These are phyloP conservation scores for Ypsolopha scabrella DNA, from an alignment of 2,888 invertebrate species.

Conservation along the genomic window DNA sequence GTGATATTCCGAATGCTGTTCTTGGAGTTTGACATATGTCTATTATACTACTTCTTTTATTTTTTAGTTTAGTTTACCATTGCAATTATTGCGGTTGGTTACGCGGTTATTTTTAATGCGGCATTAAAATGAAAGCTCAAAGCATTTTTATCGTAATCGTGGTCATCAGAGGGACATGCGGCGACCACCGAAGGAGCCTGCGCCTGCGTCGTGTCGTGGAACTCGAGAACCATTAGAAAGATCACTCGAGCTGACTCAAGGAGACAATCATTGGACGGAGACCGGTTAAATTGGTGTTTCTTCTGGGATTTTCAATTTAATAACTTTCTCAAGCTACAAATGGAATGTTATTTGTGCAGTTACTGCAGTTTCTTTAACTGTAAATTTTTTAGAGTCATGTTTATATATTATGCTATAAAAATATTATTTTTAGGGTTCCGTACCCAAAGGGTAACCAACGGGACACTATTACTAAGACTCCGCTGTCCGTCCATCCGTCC, in stretches of 20 bases:
- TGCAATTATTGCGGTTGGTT: conserved; percentile 35
- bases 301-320: conserved; percentile 7
- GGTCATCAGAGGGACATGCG: conserved; percentile 23
- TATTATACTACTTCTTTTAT: conserved; percentile 26
- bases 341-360: no score
- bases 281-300: conserved; percentile 7
- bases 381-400: no score
- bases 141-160: conserved; percentile 45
- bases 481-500: no score
- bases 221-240: conserved; percentile 26
- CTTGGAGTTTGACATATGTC: conserved; percentile 22
- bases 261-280: conserved; percentile 15
- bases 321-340: conserved; percentile 9
- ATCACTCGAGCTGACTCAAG: conserved; percentile 17
- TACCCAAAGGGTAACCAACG: no score
- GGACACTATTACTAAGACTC: no score
- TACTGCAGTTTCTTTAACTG: no score
- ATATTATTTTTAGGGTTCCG: no score
- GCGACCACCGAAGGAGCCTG: not conserved
- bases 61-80: conserved; percentile 27
- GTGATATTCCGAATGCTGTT: conserved; percentile 38
- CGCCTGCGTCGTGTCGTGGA: conserved; percentile 11
- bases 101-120: conserved; percentile 39
- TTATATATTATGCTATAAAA: no score
- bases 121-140: conserved; percentile 36